phyloP scores from a whole-genome alignment of 2,888 invertebrate genomes.

The Vesta saturnalis region DNA sequence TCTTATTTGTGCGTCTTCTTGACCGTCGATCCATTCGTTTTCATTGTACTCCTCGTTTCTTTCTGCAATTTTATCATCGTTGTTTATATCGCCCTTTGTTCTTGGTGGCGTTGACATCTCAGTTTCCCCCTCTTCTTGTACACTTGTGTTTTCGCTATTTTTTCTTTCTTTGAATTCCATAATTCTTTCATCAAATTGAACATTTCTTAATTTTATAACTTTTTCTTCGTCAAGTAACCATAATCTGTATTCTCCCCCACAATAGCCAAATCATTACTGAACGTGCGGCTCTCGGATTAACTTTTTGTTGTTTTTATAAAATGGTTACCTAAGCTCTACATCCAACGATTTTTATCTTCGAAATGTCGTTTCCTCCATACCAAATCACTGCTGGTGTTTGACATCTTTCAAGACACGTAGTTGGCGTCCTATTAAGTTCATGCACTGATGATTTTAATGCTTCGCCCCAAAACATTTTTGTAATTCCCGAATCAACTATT shows the following conservation, averaged over 20 bases:
- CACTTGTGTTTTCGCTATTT: too few species aligned
- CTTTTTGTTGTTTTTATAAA: slow-evolving; percentile 23
- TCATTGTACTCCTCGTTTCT: not conserved
- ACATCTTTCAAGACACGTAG: not conserved
- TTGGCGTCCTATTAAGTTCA: slow-evolving; percentile 1
- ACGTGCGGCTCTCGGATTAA: slow-evolving; percentile 39
- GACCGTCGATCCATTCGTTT: not conserved
- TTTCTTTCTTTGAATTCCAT: too few species aligned
- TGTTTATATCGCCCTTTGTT: too few species aligned
- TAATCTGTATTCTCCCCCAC: slow-evolving; percentile 41
- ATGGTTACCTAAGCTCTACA: slow-evolving; percentile 39
- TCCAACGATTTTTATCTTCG: slow-evolving; percentile 38
- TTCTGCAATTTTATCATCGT: too few species aligned
- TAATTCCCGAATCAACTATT: slow-evolving; percentile 1
- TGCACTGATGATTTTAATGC: not conserved
- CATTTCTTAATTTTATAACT: too few species aligned
- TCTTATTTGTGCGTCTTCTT: too few species aligned
- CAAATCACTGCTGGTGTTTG: slow-evolving; percentile 38
- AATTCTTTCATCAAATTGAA: too few species aligned
- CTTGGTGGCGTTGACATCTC: too few species aligned
- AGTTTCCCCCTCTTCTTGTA: too few species aligned
- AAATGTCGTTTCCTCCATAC: slow-evolving; percentile 39
- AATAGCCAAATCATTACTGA: slow-evolving; percentile 45
- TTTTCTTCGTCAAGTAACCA: too few species aligned
- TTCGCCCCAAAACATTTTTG: not conserved